Evolutionary conservation across 2,888 invertebrate genomes (phyloP).

Genomic region (Trissolcus brochymenae): DNA sequence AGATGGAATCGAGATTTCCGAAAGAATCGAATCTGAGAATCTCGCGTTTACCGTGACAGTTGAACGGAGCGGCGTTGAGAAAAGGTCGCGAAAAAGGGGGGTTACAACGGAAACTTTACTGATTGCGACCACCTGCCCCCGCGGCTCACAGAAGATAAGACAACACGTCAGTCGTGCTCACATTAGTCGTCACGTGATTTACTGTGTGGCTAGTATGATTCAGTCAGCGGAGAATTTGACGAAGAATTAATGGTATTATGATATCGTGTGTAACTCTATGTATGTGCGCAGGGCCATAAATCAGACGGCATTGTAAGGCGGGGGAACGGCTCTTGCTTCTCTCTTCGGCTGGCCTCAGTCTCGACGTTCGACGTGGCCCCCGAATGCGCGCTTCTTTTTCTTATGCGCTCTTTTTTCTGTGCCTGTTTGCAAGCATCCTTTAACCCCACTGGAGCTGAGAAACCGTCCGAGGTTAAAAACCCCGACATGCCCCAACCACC

Average conservation of each 20-base stretch:
- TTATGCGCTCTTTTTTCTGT: slow-evolving; percentile 39
- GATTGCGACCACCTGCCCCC: slow-evolving; percentile 72
- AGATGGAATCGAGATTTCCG: slow-evolving; percentile 28
- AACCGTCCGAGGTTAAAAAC: slow-evolving; percentile 30
- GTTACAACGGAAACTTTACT: slow-evolving; percentile 30
- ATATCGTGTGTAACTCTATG: slow-evolving; percentile 76
- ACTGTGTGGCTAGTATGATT: slow-evolving; percentile 75
- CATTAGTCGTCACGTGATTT: slow-evolving; percentile 76
- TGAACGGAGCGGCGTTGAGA: slow-evolving; percentile 38
- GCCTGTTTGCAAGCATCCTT: slow-evolving; percentile 17
- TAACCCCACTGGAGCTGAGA: slow-evolving; percentile 28
- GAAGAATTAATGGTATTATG: slow-evolving; percentile 77
- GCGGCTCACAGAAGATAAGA: slow-evolving; percentile 71
- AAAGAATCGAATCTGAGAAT: slow-evolving; percentile 30
- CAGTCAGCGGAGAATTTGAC: slow-evolving; percentile 77
- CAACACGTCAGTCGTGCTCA: slow-evolving; percentile 70
- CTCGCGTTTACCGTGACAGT: slow-evolving; percentile 28
- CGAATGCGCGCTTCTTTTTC: slow-evolving; percentile 61
- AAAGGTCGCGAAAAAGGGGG: slow-evolving; percentile 44
- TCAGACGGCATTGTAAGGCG: slow-evolving; percentile 75
- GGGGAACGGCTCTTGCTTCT: slow-evolving; percentile 63
- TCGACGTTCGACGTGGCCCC: slow-evolving; percentile 66
- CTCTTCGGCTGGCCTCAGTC: slow-evolving; percentile 73
- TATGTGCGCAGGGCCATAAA: slow-evolving; percentile 75
- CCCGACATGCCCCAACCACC: slow-evolving; percentile 35